phyloP scores from a whole-genome alignment of 35 echinoderm and acorn worm species.

The Ophioderma brevispina region DNA sequence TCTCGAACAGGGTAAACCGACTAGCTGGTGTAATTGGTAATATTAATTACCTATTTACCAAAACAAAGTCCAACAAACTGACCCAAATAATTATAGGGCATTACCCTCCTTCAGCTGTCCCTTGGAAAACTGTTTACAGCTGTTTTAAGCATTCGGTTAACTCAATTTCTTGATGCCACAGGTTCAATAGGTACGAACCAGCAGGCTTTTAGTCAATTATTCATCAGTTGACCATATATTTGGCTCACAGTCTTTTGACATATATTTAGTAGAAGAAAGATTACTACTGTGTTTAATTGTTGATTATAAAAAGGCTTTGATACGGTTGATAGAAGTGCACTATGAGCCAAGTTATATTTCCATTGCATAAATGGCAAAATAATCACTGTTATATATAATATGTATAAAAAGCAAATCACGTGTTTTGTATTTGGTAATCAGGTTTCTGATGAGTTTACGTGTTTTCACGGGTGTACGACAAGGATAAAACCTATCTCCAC shows the following conservation, averaged over 20 bases:
- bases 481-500: too few relatives aligned
- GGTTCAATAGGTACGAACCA: background rate
- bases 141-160: conserved; percentile 3
- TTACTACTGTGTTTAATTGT: background rate
- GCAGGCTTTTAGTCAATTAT: background rate
- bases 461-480: too few relatives aligned
- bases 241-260: conserved; percentile 13
- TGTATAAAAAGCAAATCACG: background rate
- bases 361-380: conserved; percentile 16
- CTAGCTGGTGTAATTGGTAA: conserved; percentile 21
- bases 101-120: conserved; percentile 31
- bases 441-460: too few relatives aligned
- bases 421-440: too few relatives aligned
- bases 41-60: conserved; percentile 21
- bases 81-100: conserved; percentile 35
- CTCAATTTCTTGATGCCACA: background rate
- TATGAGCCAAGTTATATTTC: conserved; percentile 8
- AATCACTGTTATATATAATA: conserved; percentile 27
- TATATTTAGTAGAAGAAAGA: conserved; percentile 4
- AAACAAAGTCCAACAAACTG: conserved; percentile 10
- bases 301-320: conserved; percentile 27
- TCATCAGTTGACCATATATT: conserved; percentile 6
- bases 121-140: conserved; percentile 30
- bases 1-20: background rate
- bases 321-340: background rate